Base-by-base conservation (phyloP, 2,113 vertebrate species). In the Equus przewalskii region DNA sequence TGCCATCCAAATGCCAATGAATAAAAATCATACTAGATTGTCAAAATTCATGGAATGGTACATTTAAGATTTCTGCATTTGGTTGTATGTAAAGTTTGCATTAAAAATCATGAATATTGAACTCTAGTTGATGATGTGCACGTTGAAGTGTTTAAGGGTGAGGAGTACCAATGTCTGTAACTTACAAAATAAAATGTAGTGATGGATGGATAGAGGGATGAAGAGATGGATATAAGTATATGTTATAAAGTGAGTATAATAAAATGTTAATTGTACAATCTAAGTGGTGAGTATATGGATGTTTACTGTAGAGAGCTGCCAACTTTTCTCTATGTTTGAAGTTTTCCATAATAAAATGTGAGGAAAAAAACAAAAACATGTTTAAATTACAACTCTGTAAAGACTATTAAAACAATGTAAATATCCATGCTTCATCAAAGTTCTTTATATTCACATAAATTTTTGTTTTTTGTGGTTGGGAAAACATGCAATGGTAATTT, bases 1-100 rank as follows among this genome's bases (percentile, higher is more conserved):
- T 85, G 15, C 46, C 56, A 91, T 49, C 44, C 6, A 91, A 86
- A 92, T 95, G 72, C 28, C 76, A 95, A 64, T 80, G 72, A 91
- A 92, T 84, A 95, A 97, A 91, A 94, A 84, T 92, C 18, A 64
- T 44, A 90, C 10, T 82, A 46, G 64, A 78, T 84, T 92, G 13
- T 86, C 33, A 80, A 49, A 83, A n/a, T 56, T 96, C 41, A 30
- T 95, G 33, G 5, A 46, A 49, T 70, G 22, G 22, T 84, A 30
- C 2, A 21, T 1, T 33, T 89, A 84, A 46, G 12, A 67, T 78
- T 81, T 95, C 9, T 91, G 0, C 0, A 1, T 84, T 94, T 87
- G 41, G 6, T 91, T 78, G 1, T 86, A 65, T 86, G 19, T 62
- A 15, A 84, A 82, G 2, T 73, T 94, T 72, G 4, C 5, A 54